Percentiles rank a stretch among this genome's conserved stretches.
Conservation (phyloP, 2,888 invertebrate species). For the Galerucella pusilla region DNA sequence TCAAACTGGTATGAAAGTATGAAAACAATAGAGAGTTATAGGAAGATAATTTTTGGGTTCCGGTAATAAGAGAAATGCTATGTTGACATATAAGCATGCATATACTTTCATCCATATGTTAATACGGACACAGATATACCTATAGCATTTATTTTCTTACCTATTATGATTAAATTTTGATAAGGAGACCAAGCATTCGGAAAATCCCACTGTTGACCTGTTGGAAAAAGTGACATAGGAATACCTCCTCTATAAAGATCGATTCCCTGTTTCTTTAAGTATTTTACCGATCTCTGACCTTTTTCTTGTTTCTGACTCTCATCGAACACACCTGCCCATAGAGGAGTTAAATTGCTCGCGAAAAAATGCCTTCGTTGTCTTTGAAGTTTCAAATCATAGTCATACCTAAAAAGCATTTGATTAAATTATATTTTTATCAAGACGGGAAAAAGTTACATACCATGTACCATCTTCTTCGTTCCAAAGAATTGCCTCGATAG, state of each 20-base stretch:
- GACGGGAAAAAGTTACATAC: slow-evolving; percentile 64
- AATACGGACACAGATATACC: neutral
- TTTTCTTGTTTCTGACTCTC: slow-evolving; percentile 47
- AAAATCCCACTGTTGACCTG: slow-evolving; percentile 83
- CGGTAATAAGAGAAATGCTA: too few relatives aligned
- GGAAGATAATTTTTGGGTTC: too few relatives aligned
- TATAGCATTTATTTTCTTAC: slow-evolving; percentile 50
- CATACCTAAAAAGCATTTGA: slow-evolving; percentile 45
- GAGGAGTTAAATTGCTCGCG: slow-evolving; percentile 76
- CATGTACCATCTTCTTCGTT: slow-evolving; percentile 79
- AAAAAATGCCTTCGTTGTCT: slow-evolving; percentile 74
- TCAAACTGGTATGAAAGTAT: too few relatives aligned
- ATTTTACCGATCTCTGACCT: slow-evolving; percentile 67
- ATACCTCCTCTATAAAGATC: slow-evolving; percentile 71
- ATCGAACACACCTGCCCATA: slow-evolving; percentile 73
- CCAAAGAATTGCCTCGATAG: slow-evolving; percentile 83
- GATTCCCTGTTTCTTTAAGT: slow-evolving; percentile 66
- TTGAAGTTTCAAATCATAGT: slow-evolving; percentile 73
- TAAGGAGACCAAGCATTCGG: slow-evolving; percentile 90
- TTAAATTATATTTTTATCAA: neutral
- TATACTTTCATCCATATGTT: neutral
- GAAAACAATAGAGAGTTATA: too few relatives aligned
- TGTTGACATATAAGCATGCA: too few relatives aligned
- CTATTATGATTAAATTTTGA: slow-evolving; percentile 78
- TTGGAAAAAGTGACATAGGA: slow-evolving; percentile 70